Percentiles rank a stretch among this genome's conserved stretches.
Conservation (phyloP, 2,888 invertebrate species). For the Calephelis perditalis region DNA sequence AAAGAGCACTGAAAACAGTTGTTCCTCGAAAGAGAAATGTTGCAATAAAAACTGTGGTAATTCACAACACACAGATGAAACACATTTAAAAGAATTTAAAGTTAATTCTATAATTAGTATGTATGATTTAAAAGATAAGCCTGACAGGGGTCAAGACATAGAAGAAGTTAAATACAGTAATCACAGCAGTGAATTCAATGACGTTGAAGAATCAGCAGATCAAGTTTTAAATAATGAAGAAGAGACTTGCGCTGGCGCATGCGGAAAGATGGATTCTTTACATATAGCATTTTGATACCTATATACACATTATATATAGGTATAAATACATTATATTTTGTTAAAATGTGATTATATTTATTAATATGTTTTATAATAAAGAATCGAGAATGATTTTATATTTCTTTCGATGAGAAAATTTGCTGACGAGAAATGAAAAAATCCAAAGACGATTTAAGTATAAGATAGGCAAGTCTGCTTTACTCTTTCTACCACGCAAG, state of each 20-base stretch:
- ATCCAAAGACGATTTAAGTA: no score
- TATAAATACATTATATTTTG: constrained; percentile 3
- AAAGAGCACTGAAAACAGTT: background rate
- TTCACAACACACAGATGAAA: constrained; percentile 17
- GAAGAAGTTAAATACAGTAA: constrained; percentile 13
- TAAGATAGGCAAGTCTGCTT: no score
- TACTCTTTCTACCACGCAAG: no score
- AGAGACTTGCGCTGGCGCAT: constrained; percentile 52
- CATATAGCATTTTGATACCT: constrained; percentile 50
- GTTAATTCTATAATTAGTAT: constrained; percentile 22
- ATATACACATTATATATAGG: background rate
- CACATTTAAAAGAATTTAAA: constrained; percentile 23
- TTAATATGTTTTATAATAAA: no score
- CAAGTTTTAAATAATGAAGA: constrained; percentile 41
- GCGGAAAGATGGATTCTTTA: constrained; percentile 50
- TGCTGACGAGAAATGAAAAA: no score
- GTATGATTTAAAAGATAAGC: constrained; percentile 18
- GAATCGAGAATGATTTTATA: no score
- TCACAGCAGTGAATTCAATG: constrained; percentile 21
- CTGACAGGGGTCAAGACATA: constrained; percentile 16
- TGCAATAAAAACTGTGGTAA: background rate
- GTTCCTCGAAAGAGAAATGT: background rate
- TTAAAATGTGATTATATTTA: background rate
- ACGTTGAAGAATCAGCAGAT: constrained; percentile 20
- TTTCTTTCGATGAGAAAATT: no score